phyloP scores from a whole-genome alignment of 2,797 vertebrate genomes.

The Eremophila alpestris region DNA sequence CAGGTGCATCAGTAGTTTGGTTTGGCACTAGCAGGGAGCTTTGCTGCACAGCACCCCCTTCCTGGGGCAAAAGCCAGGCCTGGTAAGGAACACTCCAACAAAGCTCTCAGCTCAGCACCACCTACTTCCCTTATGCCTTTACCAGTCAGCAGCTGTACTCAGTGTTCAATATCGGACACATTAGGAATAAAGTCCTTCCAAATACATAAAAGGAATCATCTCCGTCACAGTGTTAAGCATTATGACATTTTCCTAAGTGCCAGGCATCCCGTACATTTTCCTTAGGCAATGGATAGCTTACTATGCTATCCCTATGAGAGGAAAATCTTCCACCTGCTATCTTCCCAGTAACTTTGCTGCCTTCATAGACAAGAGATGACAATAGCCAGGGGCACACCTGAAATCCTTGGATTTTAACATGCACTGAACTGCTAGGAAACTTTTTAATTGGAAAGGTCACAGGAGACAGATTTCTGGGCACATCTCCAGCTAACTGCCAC shows the following conservation, averaged over 20 bases:
- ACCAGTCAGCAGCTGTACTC: neutral
- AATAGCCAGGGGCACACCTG: neutral
- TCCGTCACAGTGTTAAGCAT: neutral
- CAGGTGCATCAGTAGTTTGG: neutral
- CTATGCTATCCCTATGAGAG: fast-evolving
- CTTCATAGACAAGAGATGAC: neutral
- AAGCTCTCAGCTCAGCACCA: neutral
- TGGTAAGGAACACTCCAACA: neutral
- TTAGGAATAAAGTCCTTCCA: neutral
- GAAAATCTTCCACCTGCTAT: neutral
- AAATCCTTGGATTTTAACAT: neutral
- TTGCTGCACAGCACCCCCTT: neutral
- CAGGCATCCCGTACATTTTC: neutral
- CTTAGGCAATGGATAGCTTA: neutral
- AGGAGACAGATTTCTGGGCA: neutral
- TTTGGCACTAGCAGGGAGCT: neutral
- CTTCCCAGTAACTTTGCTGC: neutral
- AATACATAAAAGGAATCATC: neutral
- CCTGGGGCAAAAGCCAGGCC: neutral
- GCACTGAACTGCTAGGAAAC: neutral
- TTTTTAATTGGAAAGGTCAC: neutral
- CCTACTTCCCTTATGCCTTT: neutral
- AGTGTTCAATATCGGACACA: neutral
- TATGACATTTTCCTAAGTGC: neutral
- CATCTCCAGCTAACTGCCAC: neutral